phyloP scores from a whole-genome alignment of 2,113 vertebrate species.

The Hemicordylus capensis region DNA sequence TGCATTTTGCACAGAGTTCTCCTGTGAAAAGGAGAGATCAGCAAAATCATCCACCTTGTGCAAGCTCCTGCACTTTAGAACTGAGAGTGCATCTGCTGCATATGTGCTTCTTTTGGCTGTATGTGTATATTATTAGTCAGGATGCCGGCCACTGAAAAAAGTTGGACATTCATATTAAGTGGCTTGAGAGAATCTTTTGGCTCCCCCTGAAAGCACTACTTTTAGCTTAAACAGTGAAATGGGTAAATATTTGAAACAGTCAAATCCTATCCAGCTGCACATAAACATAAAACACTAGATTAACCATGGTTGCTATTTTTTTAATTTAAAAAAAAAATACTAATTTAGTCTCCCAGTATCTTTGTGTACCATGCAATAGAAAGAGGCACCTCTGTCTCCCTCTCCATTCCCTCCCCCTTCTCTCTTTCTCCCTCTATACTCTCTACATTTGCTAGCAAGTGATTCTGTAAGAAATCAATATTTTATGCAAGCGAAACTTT shows the following conservation, averaged over 20 bases:
- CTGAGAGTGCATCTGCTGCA: too few relatives aligned
- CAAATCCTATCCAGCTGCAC: background rate
- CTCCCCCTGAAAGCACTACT: background rate
- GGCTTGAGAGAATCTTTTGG: background rate
- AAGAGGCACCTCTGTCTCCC: background rate
- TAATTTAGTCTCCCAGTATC: background rate
- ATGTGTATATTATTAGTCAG: too few relatives aligned
- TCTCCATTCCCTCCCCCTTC: background rate
- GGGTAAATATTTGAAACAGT: background rate
- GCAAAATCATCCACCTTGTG: too few relatives aligned
- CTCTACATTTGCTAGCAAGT: background rate
- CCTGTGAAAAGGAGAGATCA: too few relatives aligned
- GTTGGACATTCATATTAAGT: background rate
- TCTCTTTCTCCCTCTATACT: background rate
- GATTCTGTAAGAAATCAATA: conserved; percentile 51
- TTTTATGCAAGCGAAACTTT: conserved; percentile 48
- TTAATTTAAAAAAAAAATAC: background rate
- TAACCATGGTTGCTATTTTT: background rate
- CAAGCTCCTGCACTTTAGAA: too few relatives aligned
- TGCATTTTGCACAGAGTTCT: too few relatives aligned
- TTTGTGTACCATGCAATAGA: background rate
- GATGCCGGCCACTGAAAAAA: too few relatives aligned
- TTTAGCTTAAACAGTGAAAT: background rate
- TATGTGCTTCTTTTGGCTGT: too few relatives aligned
- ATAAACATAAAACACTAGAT: background rate